These are phyloP conservation scores for Portevinia maculata DNA, from an alignment of 2,888 invertebrate species.

Conservation along the genomic window DNA sequence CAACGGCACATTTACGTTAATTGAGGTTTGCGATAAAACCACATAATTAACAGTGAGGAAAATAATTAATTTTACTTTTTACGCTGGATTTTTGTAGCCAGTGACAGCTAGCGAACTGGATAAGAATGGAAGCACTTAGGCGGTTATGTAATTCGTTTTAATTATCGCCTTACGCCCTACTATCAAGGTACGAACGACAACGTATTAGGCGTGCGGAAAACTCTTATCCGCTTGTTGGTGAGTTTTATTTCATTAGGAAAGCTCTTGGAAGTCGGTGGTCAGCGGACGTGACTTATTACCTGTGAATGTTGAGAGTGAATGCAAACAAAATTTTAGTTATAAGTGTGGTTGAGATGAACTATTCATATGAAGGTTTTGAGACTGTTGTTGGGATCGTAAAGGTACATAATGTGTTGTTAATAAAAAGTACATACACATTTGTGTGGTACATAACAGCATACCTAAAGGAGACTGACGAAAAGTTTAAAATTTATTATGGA, in stretches of 20 bases:
- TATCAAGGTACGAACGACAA: conserved; percentile 49
- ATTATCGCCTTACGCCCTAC: conserved; percentile 43
- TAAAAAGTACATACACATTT: too few relatives aligned
- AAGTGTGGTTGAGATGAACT: too few relatives aligned
- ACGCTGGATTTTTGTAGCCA: conserved; percentile 20
- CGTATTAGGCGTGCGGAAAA: conserved; percentile 43
- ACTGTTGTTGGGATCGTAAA: too few relatives aligned
- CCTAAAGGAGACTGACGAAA: too few relatives aligned
- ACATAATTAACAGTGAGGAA: conserved; percentile 70
- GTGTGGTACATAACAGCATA: too few relatives aligned
- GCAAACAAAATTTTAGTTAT: background rate
- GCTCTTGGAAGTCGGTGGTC: background rate
- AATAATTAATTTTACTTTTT: conserved; percentile 69
- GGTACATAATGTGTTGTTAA: too few relatives aligned
- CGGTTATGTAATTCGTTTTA: conserved; percentile 63
- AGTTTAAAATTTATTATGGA: too few relatives aligned
- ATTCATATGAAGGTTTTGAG: too few relatives aligned
- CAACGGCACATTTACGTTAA: conserved; percentile 68
- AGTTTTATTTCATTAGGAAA: too few relatives aligned
- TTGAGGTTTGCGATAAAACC: conserved; percentile 70
- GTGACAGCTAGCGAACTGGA: conserved; percentile 21
- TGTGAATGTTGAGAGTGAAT: background rate
- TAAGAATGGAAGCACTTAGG: conserved; percentile 58
- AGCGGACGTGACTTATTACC: background rate
- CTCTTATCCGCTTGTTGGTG: background rate